phyloP scores from a whole-genome alignment of 1,140 invertebrate genomes.

The Bursaphelenchus mucronatus region DNA sequence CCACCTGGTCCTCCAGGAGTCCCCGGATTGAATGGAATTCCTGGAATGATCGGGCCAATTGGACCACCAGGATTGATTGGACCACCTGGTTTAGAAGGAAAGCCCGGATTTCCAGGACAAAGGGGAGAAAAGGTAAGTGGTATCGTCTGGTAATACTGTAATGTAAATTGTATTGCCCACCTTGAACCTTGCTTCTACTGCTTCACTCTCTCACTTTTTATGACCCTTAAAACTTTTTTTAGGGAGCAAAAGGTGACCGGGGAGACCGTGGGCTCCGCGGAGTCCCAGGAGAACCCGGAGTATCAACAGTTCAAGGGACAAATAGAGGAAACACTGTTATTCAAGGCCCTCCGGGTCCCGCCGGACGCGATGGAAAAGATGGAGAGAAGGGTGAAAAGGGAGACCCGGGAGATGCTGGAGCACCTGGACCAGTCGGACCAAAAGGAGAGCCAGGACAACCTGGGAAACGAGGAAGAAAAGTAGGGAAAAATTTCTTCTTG shows the following conservation, averaged over 20 bases:
- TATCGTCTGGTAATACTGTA: conserved; percentile 19
- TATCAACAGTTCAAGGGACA: conserved; percentile 19
- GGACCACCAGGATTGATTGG: conserved; percentile 45
- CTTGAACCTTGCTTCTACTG: conserved; percentile 11
- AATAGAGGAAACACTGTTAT: conserved; percentile 28
- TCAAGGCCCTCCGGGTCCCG: conserved; percentile 45
- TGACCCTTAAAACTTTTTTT: conserved; percentile 11
- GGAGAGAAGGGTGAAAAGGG: conserved; percentile 59
- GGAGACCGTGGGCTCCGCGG: conserved; percentile 45
- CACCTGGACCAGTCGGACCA: conserved; percentile 35
- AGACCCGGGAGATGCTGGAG: conserved; percentile 33
- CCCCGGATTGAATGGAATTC: conserved; percentile 58
- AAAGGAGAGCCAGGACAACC: conserved; percentile 40
- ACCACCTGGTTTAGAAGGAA: conserved; percentile 18
- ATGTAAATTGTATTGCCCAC: not conserved
- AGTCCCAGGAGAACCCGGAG: conserved; percentile 22
- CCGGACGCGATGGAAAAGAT: conserved; percentile 34
- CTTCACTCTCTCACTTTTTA: not conserved
- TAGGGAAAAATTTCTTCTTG: conserved; percentile 15
- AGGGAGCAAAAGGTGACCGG: conserved; percentile 55
- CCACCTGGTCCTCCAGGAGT: conserved; percentile 43
- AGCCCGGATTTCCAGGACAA: conserved; percentile 44
- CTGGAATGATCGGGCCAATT: conserved; percentile 53
- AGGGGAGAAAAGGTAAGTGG: conserved; percentile 45
- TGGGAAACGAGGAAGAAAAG: conserved; percentile 51